Conservation (phyloP, 2,113 vertebrate genomes). For the Lagopus muta region DNA sequence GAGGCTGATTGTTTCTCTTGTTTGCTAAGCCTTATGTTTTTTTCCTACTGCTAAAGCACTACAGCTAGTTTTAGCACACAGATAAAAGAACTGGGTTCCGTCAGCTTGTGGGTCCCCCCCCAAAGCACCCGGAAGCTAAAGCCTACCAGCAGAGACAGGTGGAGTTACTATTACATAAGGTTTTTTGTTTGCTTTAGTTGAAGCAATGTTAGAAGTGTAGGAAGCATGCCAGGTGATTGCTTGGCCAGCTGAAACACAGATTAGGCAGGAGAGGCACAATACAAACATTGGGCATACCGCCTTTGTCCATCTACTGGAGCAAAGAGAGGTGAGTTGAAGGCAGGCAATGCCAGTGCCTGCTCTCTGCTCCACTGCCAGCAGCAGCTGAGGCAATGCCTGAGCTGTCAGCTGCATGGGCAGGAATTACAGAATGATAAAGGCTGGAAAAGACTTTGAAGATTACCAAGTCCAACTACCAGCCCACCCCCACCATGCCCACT, state of each 20-base stretch:
- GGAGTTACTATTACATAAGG: background rate
- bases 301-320: background rate
- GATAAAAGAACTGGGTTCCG: background rate
- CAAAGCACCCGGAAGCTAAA: background rate
- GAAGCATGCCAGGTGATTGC: background rate
- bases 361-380: background rate
- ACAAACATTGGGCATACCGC: background rate
- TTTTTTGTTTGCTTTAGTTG: background rate
- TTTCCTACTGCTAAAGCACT: background rate
- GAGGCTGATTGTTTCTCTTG: background rate
- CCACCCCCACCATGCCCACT: background rate
- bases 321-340: background rate
- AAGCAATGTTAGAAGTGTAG: background rate
- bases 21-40: background rate
- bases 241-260: background rate
- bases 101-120: background rate
- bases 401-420: background rate
- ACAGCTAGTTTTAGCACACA: background rate
- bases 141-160: rapidly evolving
- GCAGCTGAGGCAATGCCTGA: background rate
- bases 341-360: rapidly evolving
- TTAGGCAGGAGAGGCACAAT: background rate
- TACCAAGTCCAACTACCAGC: background rate
- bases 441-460: background rate
- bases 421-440: background rate